Conservation (phyloP, 30 jellyfish, hydroid and myxozoan species). For the Rhopilema esculentum region DNA sequence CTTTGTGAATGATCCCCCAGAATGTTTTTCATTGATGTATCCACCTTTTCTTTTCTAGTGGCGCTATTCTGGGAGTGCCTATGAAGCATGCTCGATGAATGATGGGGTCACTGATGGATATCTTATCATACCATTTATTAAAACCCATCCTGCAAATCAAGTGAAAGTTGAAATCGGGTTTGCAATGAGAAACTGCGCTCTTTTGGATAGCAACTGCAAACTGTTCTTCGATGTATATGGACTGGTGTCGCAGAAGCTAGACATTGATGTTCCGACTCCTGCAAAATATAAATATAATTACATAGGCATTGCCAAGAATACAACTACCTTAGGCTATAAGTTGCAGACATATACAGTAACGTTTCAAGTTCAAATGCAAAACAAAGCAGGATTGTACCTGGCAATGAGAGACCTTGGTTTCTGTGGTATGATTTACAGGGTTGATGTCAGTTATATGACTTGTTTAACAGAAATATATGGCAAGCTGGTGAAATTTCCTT, state of each 20-base stretch:
- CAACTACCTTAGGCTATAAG: background rate
- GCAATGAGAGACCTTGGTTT: constrained; percentile 8
- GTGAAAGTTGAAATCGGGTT: constrained; percentile 1
- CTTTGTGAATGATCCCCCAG: too few species aligned
- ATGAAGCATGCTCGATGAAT: background rate
- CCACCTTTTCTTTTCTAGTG: background rate
- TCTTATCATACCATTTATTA: background rate
- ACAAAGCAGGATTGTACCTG: background rate
- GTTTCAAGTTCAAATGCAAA: background rate
- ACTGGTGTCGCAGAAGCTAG: background rate
- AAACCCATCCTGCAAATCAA: background rate
- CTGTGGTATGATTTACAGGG: background rate
- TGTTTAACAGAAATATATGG: constrained; percentile 4
- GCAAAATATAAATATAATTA: background rate
- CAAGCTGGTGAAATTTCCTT: background rate
- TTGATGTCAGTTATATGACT: background rate
- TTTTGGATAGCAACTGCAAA: background rate
- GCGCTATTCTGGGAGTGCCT: background rate
- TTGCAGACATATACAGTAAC: background rate
- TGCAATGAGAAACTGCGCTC: background rate
- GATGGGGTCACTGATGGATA: background rate
- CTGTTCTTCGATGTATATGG: constrained; percentile 6
- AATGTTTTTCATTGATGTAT: background rate
- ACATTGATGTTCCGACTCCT: background rate
- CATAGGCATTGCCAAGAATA: constrained; percentile 3